Evolutionary conservation across 2,888 invertebrate genomes (phyloP).

Genomic region (Plagiodera versicolora): DNA sequence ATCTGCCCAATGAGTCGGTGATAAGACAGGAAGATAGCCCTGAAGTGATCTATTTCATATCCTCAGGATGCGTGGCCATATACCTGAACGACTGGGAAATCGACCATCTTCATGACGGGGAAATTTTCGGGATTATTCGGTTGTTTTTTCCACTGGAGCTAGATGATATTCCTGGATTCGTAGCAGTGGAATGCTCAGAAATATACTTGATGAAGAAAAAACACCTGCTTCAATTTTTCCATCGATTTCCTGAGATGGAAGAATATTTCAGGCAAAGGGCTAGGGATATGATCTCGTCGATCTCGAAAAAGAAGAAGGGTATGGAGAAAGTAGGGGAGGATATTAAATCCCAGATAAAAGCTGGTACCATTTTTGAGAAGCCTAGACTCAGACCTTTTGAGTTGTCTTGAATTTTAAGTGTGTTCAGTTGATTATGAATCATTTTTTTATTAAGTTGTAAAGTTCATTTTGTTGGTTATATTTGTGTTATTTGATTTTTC

Average conservation of each 20-base stretch:
- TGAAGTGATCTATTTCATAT: constrained; percentile 19
- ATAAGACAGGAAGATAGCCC: constrained; percentile 9
- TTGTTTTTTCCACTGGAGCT: neutral
- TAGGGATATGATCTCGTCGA: neutral
- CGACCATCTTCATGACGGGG: constrained; percentile 19
- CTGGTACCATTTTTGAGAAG: neutral
- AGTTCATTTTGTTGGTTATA: too few species aligned
- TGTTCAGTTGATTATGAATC: too few species aligned
- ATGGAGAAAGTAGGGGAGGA: neutral
- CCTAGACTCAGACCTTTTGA: neutral
- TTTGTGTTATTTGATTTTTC: too few species aligned
- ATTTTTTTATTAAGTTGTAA: too few species aligned
- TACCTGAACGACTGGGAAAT: constrained; percentile 16
- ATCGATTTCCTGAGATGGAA: neutral
- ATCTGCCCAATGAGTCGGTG: constrained; percentile 22
- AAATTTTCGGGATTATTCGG: constrained; percentile 10
- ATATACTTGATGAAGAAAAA: neutral
- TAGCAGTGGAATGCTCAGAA: neutral
- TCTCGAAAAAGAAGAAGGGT: neutral
- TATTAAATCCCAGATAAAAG: neutral
- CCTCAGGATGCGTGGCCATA: constrained; percentile 23
- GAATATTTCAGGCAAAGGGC: neutral
- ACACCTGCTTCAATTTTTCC: neutral
- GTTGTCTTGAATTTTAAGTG: too few species aligned
- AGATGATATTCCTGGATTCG: neutral